phyloP scores from a whole-genome alignment of 2,113 vertebrate species.

The Nibea coibor region DNA sequence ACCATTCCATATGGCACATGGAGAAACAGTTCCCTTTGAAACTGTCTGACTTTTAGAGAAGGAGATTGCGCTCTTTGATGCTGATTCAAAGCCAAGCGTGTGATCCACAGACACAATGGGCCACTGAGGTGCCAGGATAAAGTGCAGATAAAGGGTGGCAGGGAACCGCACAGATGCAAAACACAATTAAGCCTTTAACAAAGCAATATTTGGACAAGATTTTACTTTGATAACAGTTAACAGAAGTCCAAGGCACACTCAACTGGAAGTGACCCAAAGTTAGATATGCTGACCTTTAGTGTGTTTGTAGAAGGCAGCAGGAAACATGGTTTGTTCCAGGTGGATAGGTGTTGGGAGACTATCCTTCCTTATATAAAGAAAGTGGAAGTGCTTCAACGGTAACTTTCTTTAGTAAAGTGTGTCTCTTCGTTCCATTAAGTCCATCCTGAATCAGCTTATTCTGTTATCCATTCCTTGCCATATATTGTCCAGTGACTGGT shows the following conservation, averaged over 20 bases:
- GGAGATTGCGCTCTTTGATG: constrained; percentile 57
- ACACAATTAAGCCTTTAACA: constrained; percentile 42
- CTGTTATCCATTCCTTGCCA: not conserved
- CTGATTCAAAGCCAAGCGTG: constrained; percentile 59
- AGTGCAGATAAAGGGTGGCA: constrained; percentile 33
- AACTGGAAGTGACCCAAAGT: not conserved
- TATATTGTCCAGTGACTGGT: not conserved
- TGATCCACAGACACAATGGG: constrained; percentile 43
- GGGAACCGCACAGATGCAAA: constrained; percentile 40
- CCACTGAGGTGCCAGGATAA: constrained; percentile 41
- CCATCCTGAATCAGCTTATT: not conserved
- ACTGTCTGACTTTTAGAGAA: constrained; percentile 46
- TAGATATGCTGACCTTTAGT: not conserved
- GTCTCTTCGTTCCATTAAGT: not conserved
- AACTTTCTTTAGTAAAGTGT: not conserved
- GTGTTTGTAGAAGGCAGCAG: not conserved
- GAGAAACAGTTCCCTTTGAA: constrained; percentile 42
- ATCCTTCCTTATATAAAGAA: not conserved
- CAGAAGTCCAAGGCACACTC: not conserved
- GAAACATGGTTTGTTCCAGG: not conserved
- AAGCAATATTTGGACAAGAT: constrained; percentile 20
- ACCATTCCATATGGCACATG: constrained; percentile 51
- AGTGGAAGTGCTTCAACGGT: not conserved
- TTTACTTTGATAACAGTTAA: constrained; percentile 35
- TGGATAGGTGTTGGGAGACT: not conserved